Conservation (phyloP, 2,113 vertebrate species). For the Lathamus discolor region DNA sequence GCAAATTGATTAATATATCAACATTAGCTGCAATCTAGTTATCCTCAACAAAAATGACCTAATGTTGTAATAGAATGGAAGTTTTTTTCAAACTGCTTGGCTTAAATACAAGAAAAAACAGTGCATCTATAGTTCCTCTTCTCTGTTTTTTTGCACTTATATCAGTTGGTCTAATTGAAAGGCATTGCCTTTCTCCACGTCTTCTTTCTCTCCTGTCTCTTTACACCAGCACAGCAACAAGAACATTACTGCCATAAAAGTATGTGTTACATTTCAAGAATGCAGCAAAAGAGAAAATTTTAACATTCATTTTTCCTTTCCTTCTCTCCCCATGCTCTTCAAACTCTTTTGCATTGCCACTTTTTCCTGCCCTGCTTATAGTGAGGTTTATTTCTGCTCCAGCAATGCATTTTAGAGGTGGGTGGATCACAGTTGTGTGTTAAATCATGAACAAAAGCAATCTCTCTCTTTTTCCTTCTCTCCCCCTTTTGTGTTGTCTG, state of each 20-base stretch:
- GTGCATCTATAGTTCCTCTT: background rate
- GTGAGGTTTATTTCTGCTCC: background rate
- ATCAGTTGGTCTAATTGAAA: background rate
- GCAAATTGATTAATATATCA: background rate
- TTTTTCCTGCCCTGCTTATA: background rate
- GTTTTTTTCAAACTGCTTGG: background rate
- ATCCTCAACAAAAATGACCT: background rate
- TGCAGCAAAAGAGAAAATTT: background rate
- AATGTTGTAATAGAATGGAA: background rate
- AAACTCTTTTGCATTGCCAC: background rate
- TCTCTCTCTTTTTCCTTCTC: background rate
- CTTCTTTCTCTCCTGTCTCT: background rate
- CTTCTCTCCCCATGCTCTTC: background rate
- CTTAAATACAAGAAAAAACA: background rate
- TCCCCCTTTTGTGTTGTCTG: background rate
- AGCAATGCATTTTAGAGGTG: background rate
- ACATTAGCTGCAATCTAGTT: background rate
- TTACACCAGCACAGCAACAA: background rate
- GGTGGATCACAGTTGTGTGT: background rate
- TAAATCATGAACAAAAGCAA: constrained; percentile 51
- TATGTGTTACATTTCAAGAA: background rate
- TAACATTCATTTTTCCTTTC: background rate
- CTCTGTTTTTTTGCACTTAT: background rate
- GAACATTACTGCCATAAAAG: background rate
- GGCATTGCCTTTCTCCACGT: background rate